A percentile compares a stretch with the other conserved stretches of the same genome.
Conservation (phyloP, 1,140 invertebrate species). For the Apolygus lucorum region DNA sequence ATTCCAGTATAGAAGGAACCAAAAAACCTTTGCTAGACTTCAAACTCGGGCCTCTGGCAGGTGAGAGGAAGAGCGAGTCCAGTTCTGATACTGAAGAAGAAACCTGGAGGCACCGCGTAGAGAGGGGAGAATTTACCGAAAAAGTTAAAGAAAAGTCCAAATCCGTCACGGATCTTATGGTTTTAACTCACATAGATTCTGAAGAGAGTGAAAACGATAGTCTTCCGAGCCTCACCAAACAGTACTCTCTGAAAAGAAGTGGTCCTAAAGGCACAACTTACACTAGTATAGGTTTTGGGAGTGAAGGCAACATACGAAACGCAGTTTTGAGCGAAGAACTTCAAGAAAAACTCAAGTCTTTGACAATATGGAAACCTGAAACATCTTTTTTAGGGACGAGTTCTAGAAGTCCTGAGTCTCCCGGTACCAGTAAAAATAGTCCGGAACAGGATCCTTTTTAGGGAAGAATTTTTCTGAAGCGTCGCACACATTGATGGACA, state of each 20-base stretch:
- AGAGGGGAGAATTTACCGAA: slow-evolving; percentile 54
- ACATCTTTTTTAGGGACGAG: slow-evolving; percentile 27
- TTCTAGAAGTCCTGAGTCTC: slow-evolving; percentile 21
- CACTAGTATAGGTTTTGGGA: slow-evolving; percentile 41
- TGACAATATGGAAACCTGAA: slow-evolving; percentile 37
- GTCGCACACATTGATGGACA: background rate
- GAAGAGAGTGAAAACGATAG: slow-evolving; percentile 47
- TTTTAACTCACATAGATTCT: slow-evolving; percentile 61
- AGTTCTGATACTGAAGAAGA: slow-evolving; percentile 58
- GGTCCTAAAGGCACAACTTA: slow-evolving; percentile 22
- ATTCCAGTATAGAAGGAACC: slow-evolving; percentile 47
- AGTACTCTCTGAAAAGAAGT: slow-evolving; percentile 30
- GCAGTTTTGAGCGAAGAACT: slow-evolving; percentile 46
- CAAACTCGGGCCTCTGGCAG: slow-evolving; percentile 34
- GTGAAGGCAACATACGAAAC: slow-evolving; percentile 48
- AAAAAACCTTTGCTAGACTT: slow-evolving; percentile 36
- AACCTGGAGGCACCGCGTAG: slow-evolving; percentile 52
- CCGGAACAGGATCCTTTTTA: background rate
- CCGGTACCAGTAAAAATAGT: too few species aligned
- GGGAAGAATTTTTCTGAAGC: background rate
- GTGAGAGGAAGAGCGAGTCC: slow-evolving; percentile 36
- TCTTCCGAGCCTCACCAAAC: slow-evolving; percentile 30
- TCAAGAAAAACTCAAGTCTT: slow-evolving; percentile 46
- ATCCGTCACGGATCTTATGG: slow-evolving; percentile 63
- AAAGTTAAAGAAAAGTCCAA: slow-evolving; percentile 62